phyloP scores from a whole-genome alignment of 1,140 invertebrate genomes.

The Triops cancriformis region DNA sequence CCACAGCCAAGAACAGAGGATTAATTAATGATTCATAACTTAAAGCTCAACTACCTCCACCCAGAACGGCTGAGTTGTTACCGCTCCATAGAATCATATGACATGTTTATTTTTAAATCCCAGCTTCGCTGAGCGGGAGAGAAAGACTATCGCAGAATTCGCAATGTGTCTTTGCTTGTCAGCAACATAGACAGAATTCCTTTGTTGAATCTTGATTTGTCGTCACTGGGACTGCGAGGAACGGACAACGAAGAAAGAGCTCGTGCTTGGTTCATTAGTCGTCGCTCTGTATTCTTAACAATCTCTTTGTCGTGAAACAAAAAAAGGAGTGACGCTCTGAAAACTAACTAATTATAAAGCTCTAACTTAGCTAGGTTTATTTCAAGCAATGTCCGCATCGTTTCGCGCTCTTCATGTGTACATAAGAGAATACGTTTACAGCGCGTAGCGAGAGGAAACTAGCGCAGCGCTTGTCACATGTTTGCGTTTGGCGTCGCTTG shows the following conservation, averaged over 20 bases:
- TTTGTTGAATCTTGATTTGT: neutral
- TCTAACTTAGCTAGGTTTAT: constrained; percentile 3
- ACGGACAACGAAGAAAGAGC: neutral
- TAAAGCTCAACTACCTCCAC: neutral
- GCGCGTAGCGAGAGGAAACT: neutral
- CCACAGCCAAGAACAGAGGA: neutral
- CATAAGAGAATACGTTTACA: neutral
- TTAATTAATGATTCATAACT: constrained; percentile 14
- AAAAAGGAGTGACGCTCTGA: neutral
- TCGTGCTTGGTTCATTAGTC: neutral
- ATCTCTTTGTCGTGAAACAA: neutral
- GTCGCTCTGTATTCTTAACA: neutral
- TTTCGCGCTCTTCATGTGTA: neutral
- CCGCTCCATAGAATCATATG: neutral
- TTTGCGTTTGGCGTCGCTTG: constrained; percentile 8
- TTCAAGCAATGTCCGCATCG: neutral
- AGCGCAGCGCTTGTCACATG: neutral
- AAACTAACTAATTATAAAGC: neutral
- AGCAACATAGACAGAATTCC: neutral
- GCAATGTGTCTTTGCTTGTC: neutral
- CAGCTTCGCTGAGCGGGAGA: neutral
- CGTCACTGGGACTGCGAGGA: neutral
- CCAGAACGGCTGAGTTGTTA: neutral
- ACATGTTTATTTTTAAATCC: neutral
- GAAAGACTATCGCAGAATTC: neutral